Percentiles rank a stretch among this genome's conserved stretches.
phyloP scores from a whole-genome alignment of 2,113 vertebrate species.

The Boulengeromyrus knoepffleri region DNA sequence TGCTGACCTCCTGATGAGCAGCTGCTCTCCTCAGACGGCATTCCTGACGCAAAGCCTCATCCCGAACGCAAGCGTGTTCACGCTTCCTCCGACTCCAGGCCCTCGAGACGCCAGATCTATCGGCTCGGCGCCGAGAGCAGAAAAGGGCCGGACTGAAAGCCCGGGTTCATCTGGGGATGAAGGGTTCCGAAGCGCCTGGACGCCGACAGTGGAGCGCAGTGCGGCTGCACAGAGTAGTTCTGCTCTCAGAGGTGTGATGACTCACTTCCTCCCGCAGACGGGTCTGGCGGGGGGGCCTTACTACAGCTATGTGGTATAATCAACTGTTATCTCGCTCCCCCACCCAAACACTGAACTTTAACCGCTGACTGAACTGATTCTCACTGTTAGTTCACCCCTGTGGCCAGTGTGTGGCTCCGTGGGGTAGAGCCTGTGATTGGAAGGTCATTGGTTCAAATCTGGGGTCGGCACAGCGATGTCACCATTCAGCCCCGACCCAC shows the following conservation, averaged over 20 bases:
- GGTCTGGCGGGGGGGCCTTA: background rate
- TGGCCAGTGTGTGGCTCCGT: background rate
- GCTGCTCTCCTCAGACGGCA: background rate
- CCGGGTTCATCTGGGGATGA: background rate
- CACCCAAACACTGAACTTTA: background rate
- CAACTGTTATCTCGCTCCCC: background rate
- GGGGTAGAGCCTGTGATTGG: background rate
- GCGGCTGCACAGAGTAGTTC: background rate
- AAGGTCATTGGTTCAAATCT: background rate
- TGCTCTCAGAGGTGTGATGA: background rate
- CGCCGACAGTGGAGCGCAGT: background rate
- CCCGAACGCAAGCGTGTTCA: background rate
- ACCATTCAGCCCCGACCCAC: conserved; percentile 69
- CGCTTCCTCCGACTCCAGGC: background rate
- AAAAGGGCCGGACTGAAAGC: background rate
- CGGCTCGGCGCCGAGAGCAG: background rate
- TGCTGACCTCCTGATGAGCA: background rate
- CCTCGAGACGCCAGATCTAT: background rate
- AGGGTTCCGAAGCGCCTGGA: background rate
- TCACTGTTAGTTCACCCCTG: background rate
- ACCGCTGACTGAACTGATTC: background rate
- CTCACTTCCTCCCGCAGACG: background rate
- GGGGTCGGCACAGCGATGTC: background rate
- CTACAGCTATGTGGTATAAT: background rate
- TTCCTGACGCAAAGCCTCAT: background rate